Evolutionary conservation across 2,113 vertebrate genomes (phyloP), one percentile per base, ranked within the genome.

Genomic region (Bostrychus sinensis): DNA sequence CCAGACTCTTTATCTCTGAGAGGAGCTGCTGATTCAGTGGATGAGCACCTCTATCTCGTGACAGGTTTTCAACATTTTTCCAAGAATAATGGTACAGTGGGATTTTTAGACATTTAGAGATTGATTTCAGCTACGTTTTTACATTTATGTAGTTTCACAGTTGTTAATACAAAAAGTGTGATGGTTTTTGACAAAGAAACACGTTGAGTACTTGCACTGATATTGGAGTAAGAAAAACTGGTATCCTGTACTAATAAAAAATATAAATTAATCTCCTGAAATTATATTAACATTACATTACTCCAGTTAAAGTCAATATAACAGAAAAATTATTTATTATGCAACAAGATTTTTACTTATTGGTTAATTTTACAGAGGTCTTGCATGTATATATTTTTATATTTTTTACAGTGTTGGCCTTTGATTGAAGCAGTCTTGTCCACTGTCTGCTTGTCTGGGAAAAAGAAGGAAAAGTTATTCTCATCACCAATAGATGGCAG

Each of bases 401-500:
- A 46, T 55, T 32, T 59, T 10, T 20, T n/a, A 46, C 55, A 59
- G 62, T 67, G 51, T 12, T 7, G 56, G 32, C 67, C 79, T 79
- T 39, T 71, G 57, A 74, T 19, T 53, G 59, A 64, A 71, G 68
- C 37, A 23, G 12, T 64, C 64, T 59, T 50, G 67, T 20, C 48
- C 20, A 34, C 62, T 38, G 5, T 26, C 60, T 69, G 37, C 41
- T 26, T n/a, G 9, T 20, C 16, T 36, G 39, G 14, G 13, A 4
- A 39, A 39, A 3, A 14, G 12, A 39, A 39, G 23, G 28, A 45
- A 55, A 6, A 16, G 28, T 76, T 7, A 30, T 50, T 42, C n/a
- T 19, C 62, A 34, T 55, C 3, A 38, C 91, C 95, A 83, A 94
- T 91, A 97, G 96, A 97, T 97, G 96, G 96, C 95, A 95, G 94